Evolutionary conservation across 2,113 vertebrate genomes (phyloP), one percentile per base, ranked within the genome.

Genomic region (Thunnus thynnus): DNA sequence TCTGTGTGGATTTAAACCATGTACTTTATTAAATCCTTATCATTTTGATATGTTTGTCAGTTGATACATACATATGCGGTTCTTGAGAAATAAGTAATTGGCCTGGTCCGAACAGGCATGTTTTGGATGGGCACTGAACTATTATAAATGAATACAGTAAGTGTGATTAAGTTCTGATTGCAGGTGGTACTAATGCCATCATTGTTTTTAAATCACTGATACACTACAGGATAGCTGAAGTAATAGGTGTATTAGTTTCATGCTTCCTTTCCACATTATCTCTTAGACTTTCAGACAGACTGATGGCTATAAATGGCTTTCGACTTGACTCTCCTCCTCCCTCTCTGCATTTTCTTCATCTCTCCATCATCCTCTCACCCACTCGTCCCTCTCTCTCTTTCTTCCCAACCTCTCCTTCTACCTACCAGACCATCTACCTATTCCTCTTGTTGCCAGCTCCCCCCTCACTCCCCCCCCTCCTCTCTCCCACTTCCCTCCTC

Each of bases 251-350:
- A 68, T 83, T 77, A 70, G 61, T 32, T 80, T 76, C 13, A 22
- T 51, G 36, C 16, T 82, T 80, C 76, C 57, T 79, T 66, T 80
- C 67, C 41, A 72, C 54, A 66, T 84, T 58, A 80, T 80, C 76
- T 83, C 69, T 54, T 67, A 72, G 76, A 82, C 74, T 72, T 68
- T 84, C 72, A 89, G 87, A 85, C 80, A 85, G 65, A 51, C 58
- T 89, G 77, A 88, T 81, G 83, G 75, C 84, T 90, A 85, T 82
- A 92, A 90, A 91, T 84, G 88, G 77, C 54, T 89, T 88, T 86
- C 12, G 27, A 74, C 66, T 71, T 51, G 65, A 80, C 77, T 86
- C 66, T 84, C 68, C 76, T 80, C 78, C 70, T 76, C 47, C 30
- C 66, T 56, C 56, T 36, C 17, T 74, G 48, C 20, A 4, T 83